These are phyloP conservation scores for Odontophorus gujanensis DNA, from an alignment of 2,113 vertebrate species.

Conservation along the genomic window DNA sequence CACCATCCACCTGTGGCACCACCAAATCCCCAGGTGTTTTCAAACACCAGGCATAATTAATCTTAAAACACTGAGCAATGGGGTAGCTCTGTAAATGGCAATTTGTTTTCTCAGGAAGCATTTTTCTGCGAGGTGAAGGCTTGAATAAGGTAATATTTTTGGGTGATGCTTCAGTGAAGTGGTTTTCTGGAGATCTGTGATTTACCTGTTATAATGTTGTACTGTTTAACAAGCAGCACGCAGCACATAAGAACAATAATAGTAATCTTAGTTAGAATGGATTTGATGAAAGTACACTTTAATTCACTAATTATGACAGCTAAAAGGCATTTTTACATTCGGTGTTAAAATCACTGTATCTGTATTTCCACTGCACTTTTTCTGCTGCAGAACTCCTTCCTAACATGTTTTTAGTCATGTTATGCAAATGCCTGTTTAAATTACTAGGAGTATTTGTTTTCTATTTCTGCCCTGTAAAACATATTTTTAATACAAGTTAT, in stretches of 20 bases:
- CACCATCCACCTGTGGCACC: fast-evolving
- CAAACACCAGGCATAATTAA: constrained; percentile 42
- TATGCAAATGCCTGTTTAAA: constrained; percentile 84
- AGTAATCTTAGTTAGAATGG: constrained; percentile 72
- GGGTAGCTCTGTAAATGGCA: constrained; percentile 40
- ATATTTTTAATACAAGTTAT: constrained; percentile 86
- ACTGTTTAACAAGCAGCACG: constrained; percentile 26
- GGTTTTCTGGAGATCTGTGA: constrained; percentile 32
- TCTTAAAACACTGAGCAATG: constrained; percentile 31
- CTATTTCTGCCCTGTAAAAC: constrained; percentile 83
- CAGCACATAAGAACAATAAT: constrained; percentile 41
- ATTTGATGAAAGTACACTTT: constrained; percentile 80
- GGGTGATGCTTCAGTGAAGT: constrained; percentile 27
- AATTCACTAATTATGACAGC: constrained; percentile 82
- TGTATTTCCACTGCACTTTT: constrained; percentile 79
- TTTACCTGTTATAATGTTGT: constrained; percentile 59
- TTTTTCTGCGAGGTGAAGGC: background rate
- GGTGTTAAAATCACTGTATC: constrained; percentile 78
- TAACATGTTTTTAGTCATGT: constrained; percentile 79
- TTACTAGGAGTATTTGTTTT: constrained; percentile 83
- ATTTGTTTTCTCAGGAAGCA: constrained; percentile 9
- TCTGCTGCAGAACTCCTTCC: constrained; percentile 69
- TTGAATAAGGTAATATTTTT: constrained; percentile 39
- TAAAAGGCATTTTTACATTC: constrained; percentile 78
- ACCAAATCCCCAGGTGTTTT: background rate